Percentiles rank a stretch among this genome's conserved stretches.
Evolutionary conservation across 2,113 vertebrate genomes (phyloP).

Genomic region (Paradoxurus hermaphroditus): DNA sequence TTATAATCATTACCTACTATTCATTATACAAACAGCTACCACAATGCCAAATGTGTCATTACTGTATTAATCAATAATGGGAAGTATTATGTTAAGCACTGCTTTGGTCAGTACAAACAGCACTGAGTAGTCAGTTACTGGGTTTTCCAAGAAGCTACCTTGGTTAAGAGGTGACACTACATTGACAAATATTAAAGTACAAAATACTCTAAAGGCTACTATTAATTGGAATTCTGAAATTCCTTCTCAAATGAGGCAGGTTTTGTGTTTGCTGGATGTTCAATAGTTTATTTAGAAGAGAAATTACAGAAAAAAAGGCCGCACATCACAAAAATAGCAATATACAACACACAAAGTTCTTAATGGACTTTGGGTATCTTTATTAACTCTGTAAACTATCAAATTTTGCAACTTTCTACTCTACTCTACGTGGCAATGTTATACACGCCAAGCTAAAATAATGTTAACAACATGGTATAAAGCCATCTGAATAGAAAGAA

Average conservation of each 20-base stretch:
- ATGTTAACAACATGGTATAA: slow-evolving; percentile 53
- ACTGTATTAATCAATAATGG: slow-evolving; percentile 41
- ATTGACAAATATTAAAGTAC: slow-evolving; percentile 65
- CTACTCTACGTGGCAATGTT: slow-evolving; percentile 59
- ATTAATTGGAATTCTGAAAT: slow-evolving; percentile 60
- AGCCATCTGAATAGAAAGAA: slow-evolving; percentile 63
- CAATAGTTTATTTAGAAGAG: slow-evolving; percentile 62
- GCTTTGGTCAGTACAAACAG: slow-evolving; percentile 59
- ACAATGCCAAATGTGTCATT: slow-evolving; percentile 54
- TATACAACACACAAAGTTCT: slow-evolving; percentile 66
- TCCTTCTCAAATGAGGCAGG: slow-evolving; percentile 70
- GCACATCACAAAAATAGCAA: slow-evolving; percentile 68
- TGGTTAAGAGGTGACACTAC: slow-evolving; percentile 59
- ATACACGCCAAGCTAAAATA: slow-evolving; percentile 68
- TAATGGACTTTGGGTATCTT: slow-evolving; percentile 58
- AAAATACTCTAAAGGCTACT: slow-evolving; percentile 59
- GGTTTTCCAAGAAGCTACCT: slow-evolving; percentile 50
- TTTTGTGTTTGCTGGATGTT: slow-evolving; percentile 70
- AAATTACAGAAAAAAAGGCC: slow-evolving; percentile 68
- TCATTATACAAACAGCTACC: slow-evolving; percentile 47
- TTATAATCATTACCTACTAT: not conserved
- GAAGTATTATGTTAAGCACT: slow-evolving; percentile 52
- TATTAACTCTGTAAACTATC: slow-evolving; percentile 57
- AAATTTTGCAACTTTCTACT: slow-evolving; percentile 67
- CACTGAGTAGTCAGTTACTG: slow-evolving; percentile 40